phyloP scores from a whole-genome alignment of 2,113 vertebrate species.

The Hypomesus transpacificus region DNA sequence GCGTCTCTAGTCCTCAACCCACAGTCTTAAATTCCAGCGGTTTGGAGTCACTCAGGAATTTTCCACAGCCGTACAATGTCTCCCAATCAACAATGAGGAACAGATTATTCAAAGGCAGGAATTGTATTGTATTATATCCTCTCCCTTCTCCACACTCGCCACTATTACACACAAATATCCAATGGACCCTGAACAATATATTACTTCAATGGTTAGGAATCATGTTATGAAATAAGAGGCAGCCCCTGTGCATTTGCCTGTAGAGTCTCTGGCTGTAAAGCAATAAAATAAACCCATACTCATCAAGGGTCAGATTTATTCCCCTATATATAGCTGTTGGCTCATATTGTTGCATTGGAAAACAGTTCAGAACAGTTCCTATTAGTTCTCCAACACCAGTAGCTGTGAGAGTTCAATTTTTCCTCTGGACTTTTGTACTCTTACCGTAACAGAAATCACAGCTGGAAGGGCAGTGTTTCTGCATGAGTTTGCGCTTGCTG shows the following conservation, averaged over 20 bases:
- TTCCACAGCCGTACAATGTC: conserved; percentile 68
- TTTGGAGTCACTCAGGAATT: conserved; percentile 71
- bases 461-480: conserved; percentile 90
- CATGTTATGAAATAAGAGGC: conserved; percentile 41
- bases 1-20: conserved; percentile 70
- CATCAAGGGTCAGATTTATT: background rate
- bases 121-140: conserved; percentile 59
- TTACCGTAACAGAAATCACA: conserved; percentile 97
- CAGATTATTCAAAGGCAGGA: conserved; percentile 64
- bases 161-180: conserved; percentile 53
- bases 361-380: conserved; percentile 51
- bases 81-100: conserved; percentile 72
- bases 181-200: conserved; percentile 42
- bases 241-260: background rate
- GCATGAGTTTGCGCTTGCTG: conserved; percentile 82
- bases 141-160: conserved; percentile 54
- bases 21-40: conserved; percentile 73
- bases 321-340: conserved; percentile 33
- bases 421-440: conserved; percentile 35
- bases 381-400: conserved; percentile 19
- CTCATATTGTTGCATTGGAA: conserved; percentile 57
- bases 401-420: conserved; percentile 40
- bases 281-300: background rate
- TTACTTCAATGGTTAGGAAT: conserved; percentile 39
- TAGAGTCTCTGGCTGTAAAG: background rate